Conservation (phyloP, 2,797 vertebrate species). For the Sphaeramia orbicularis region DNA sequence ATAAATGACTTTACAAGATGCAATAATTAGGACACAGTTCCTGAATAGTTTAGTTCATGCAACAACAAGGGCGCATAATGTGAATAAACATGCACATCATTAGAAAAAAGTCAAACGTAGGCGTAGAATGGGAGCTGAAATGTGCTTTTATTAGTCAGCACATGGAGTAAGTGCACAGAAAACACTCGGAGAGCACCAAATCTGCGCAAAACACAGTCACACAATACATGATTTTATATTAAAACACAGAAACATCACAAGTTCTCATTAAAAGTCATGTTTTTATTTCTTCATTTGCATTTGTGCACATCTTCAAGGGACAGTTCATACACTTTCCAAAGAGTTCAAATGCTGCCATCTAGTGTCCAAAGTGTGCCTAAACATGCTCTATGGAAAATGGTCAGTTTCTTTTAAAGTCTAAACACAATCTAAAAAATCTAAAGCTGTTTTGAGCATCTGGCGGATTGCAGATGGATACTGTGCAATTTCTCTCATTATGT, state of each 20-base stretch:
- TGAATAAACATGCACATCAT: background rate
- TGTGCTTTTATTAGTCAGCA: slow-evolving; percentile 40
- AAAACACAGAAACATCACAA: too few species aligned
- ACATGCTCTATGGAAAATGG: background rate
- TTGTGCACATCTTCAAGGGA: background rate
- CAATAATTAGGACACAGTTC: slow-evolving; percentile 28
- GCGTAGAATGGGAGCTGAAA: background rate
- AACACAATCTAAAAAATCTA: background rate
- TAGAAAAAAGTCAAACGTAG: background rate
- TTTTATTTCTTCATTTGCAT: background rate
- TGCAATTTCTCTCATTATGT: slow-evolving; percentile 91
- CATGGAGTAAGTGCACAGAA: background rate
- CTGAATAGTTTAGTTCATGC: slow-evolving; percentile 4
- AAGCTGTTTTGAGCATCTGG: slow-evolving; percentile 84
- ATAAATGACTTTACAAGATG: slow-evolving; percentile 37
- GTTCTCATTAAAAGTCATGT: background rate
- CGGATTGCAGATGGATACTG: slow-evolving; percentile 98
- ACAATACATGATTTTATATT: too few species aligned
- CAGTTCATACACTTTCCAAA: slow-evolving; percentile 16
- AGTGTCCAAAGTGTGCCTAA: slow-evolving; percentile 25
- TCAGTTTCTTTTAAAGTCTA: background rate
- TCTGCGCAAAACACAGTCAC: background rate
- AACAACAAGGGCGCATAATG: background rate
- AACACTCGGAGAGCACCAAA: background rate
- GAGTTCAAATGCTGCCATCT: slow-evolving; percentile 71